A percentile compares a stretch with the other conserved stretches of the same genome.
Evolutionary conservation across 2,888 invertebrate species (phyloP).

Genomic region (Hyposoter dolosus): DNA sequence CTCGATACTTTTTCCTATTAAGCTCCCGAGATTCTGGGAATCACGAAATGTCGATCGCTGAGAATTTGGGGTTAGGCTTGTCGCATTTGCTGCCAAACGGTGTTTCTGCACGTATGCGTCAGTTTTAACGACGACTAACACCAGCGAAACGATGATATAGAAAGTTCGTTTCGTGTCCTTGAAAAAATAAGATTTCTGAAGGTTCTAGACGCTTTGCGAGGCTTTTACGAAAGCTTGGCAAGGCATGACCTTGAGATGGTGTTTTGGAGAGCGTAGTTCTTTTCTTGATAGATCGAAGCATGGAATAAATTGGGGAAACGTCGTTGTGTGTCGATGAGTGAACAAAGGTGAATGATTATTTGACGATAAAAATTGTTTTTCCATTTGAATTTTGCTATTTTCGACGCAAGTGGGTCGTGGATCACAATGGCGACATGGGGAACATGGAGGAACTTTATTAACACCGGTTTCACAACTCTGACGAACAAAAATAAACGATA

Average conservation of each 20-base stretch:
- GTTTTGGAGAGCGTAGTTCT: background rate
- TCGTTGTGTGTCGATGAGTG: background rate
- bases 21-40: background rate
- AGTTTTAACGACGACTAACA: background rate
- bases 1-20: background rate
- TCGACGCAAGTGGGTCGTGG: background rate
- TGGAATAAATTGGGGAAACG: background rate
- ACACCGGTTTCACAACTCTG: conserved; percentile 58
- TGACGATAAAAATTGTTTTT: background rate
- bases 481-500: conserved; percentile 63
- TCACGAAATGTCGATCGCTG: background rate
- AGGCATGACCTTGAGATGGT: background rate
- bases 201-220: background rate
- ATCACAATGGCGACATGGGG: background rate
- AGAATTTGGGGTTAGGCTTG: conserved; percentile 1
- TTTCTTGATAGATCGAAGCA: background rate
- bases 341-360: background rate
- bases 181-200: background rate
- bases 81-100: background rate
- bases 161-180: background rate
- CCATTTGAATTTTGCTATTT: background rate
- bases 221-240: background rate
- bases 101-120: background rate
- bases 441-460: conserved; percentile 34
- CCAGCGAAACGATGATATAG: too few relatives aligned